Base-by-base conservation (phyloP, 2,113 vertebrate genomes). In the Geococcyx californianus region DNA sequence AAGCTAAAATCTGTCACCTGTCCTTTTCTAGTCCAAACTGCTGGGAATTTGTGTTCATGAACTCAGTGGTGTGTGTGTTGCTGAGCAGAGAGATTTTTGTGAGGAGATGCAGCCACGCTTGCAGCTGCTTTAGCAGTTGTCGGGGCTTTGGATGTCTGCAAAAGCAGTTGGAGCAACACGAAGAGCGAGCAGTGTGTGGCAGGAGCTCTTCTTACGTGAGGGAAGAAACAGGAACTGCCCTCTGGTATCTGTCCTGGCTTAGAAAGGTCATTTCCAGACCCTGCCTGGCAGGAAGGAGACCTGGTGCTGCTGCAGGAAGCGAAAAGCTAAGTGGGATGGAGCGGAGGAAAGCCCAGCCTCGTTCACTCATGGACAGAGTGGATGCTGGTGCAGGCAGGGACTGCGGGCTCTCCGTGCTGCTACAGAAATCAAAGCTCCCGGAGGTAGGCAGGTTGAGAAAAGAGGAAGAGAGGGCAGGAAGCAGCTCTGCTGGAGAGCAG, bases 71-170 rank as follows among this genome's bases (percentile, higher is more conserved):
- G 18, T 24, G 40, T 11, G 15, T 40, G 40, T 26, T 3, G 19
- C 19, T 36, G 40, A 40, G 47, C 34, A 51, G 34, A 49, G 47
- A 51, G 19, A 6, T 52, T 64, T 25, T 51, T 11, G n/a, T 7
- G 14, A 34, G 69, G 56, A 86, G 64, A 47, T 1, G 1, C 42
- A 2, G 1, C 33, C 19, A 4, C 0, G 0, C 74, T 49, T 11
- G 34, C 94, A 94, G 86, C 95, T 94, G 96, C 91, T 75, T 60
- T 17, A 16, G 77, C 91, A 64, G 89, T 90, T 96, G 80, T 81
- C 4, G 8, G 31, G 44, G 68, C 58, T 80, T 77, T 45, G 67
- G 29, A 2, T 34, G 55, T 14, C 75, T 84, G 76, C 21, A 45
- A 25, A n/a, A 75, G 88, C 58, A 31, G 58, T 31, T 56, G 58